Evolutionary conservation across 2,797 vertebrate species (phyloP).

Genomic region (Clarias fuscus): DNA sequence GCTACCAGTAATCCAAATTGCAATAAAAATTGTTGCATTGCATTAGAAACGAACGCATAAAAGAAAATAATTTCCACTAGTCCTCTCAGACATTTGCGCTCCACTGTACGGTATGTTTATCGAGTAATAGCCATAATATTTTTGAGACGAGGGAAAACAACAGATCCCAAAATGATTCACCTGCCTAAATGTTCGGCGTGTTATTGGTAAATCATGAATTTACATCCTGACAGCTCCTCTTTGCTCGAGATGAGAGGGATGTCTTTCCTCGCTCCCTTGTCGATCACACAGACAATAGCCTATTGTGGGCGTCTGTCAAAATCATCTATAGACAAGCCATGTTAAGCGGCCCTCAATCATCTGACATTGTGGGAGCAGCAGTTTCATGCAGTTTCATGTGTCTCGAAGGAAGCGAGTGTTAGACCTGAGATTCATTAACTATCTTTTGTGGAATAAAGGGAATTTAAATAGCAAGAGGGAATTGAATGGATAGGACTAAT

Average conservation of each 20-base stretch:
- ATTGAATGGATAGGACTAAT: background rate
- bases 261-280: background rate
- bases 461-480: background rate
- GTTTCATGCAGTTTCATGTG: background rate
- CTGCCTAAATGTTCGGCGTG: background rate
- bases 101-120: background rate
- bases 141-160: background rate
- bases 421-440: background rate
- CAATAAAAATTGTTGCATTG: background rate
- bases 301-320: constrained; percentile 9
- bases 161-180: background rate
- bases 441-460: background rate
- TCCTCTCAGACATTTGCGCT: background rate
- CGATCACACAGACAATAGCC: constrained; percentile 10
- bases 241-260: background rate
- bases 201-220: background rate
- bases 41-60: background rate
- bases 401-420: background rate
- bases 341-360: background rate
- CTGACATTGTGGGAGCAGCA: background rate
- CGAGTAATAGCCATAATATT: background rate
- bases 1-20: background rate
- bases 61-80: background rate
- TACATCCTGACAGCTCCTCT: constrained; percentile 13
- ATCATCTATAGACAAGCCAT: background rate